phyloP scores from a whole-genome alignment of 2,113 vertebrate species.

The Collichthys lucidus region DNA sequence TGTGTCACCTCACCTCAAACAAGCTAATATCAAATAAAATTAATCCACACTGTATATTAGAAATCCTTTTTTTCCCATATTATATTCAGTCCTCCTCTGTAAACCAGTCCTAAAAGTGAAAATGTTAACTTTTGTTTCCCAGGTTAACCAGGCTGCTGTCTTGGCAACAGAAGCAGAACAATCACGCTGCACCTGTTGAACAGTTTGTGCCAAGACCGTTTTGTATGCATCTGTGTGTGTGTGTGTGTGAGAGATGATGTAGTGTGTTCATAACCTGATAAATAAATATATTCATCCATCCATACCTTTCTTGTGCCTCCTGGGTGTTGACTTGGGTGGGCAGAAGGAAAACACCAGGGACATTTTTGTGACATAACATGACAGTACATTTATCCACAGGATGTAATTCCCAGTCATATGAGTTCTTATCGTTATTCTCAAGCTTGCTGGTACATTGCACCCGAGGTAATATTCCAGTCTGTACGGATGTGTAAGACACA shows the following conservation, averaged over 20 bases:
- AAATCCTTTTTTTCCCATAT: too few species aligned
- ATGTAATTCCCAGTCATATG: slow-evolving; percentile 58
- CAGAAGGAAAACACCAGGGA: slow-evolving; percentile 31
- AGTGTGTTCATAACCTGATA: slow-evolving; percentile 22
- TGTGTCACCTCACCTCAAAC: neutral
- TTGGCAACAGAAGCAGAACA: slow-evolving; percentile 13
- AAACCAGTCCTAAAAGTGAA: neutral
- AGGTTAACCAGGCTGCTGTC: neutral
- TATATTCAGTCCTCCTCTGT: neutral
- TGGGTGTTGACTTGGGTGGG: slow-evolving; percentile 29
- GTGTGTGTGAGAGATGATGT: neutral
- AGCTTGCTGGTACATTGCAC: slow-evolving; percentile 52
- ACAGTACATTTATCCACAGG: slow-evolving; percentile 46
- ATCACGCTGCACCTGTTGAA: slow-evolving; percentile 41
- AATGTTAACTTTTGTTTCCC: slow-evolving; percentile 16
- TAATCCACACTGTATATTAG: too few species aligned
- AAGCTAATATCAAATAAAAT: neutral
- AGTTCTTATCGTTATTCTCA: slow-evolving; percentile 65
- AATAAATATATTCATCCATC: slow-evolving; percentile 48
- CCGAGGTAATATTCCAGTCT: slow-evolving; percentile 53
- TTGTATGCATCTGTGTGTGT: slow-evolving; percentile 14
- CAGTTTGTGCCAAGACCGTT: slow-evolving; percentile 33
- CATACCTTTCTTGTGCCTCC: slow-evolving; percentile 21
- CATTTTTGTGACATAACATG: slow-evolving; percentile 49
- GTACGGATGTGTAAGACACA: slow-evolving; percentile 28